Base-by-base conservation (phyloP, 2,888 invertebrate genomes). In the Criorhina ranunculi region DNA sequence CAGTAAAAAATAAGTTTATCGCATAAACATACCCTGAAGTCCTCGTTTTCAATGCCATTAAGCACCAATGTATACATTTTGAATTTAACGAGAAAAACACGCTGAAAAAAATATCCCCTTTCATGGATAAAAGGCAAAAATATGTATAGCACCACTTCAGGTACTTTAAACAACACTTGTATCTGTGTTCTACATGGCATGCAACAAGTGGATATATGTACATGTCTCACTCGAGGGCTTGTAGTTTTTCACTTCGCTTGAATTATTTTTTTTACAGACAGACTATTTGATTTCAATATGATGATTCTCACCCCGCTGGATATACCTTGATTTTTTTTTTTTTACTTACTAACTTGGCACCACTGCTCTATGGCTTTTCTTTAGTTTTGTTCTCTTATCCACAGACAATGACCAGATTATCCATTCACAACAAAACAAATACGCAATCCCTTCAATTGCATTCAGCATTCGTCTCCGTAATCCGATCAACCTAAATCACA, bases 401-500 rank as follows among this genome's bases (percentile, higher is more conserved):
- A 57, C 29, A 51, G 59, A 11, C 53, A 46, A 11, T 40, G 57
- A 15, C 69, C 62, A 46, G 81, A 70, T 70, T 51, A 76, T 77
- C 51, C 15, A 60, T 53, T 55, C 11, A 0, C 8, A 11, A 4
- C 51, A 49, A 46, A 55, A 60, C 33, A 24, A 66, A 31, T 62
- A 24, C 24, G 17, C 19, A 67, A 69, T 76, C 64, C 40, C 40
- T 62, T 60, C 42, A 67, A 60, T 55, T 19, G 35, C 73, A 73
- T 60, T 66, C 51, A 17, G 37, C 35, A n/a, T 42, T 31, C 15
- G 62, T 42, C 5, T 7, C 7, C 3, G 35, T 82, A 77, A 82
- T 77, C 82, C 66, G 60, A 72, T 82, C 78, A 72, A 82, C 77
- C 72, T 49, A 78, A 82, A 82, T 82, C 82, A 82, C 60, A 82